phyloP scores from a whole-genome alignment of 2,797 vertebrate genomes.

The Petrocephalus schoutedeni region DNA sequence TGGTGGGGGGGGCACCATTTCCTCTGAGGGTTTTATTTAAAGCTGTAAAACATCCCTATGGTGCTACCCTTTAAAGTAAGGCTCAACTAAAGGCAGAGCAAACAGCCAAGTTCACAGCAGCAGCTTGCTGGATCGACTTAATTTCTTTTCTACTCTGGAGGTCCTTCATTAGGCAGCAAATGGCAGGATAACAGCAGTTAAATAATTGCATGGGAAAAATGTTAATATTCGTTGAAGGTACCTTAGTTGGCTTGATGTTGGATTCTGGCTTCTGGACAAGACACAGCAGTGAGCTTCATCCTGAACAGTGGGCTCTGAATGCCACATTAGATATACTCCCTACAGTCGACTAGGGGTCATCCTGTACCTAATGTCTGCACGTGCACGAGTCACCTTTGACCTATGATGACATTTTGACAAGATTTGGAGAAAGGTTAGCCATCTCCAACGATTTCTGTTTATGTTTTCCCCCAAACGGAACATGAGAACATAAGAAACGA shows the following conservation, averaged over 20 bases:
- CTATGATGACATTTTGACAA: not conserved
- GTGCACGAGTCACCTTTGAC: not conserved
- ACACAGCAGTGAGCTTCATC: not conserved
- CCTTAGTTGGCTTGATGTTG: not conserved
- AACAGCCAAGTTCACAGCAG: not conserved
- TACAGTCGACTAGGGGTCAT: not conserved
- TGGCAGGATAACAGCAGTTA: not conserved
- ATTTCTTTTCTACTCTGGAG: not conserved
- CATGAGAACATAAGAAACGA: no score
- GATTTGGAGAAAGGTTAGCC: not conserved
- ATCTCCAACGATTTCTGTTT: not conserved
- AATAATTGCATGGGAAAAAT: slow-evolving; percentile 11
- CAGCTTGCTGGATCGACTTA: not conserved
- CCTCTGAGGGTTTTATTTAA: not conserved
- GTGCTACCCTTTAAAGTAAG: not conserved
- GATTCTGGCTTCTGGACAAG: not conserved
- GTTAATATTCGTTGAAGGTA: slow-evolving; percentile 4
- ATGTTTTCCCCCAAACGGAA: not conserved
- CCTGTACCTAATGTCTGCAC: not conserved
- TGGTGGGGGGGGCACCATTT: not conserved
- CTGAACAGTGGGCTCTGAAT: not conserved
- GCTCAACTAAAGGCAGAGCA: not conserved
- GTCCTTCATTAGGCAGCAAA: slow-evolving; percentile 5
- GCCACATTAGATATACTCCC: not conserved
- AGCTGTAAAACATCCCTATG: not conserved